phyloP scores from a whole-genome alignment of 37 sponge, comb jelly and placozoan species.

The Bolinopsis microptera region DNA sequence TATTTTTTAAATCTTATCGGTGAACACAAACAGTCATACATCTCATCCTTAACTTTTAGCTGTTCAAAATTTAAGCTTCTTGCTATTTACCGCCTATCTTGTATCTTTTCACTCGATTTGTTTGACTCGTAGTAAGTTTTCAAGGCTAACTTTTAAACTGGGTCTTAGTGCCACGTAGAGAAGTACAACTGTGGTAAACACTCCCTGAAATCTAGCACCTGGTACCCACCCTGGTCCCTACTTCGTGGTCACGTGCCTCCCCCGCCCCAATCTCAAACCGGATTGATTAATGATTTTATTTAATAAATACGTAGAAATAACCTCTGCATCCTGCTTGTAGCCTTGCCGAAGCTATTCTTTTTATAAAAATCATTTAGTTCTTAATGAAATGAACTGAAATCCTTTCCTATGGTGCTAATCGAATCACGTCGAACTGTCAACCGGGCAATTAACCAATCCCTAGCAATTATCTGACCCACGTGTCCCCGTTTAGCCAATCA shows the following conservation, averaged over 20 bases:
- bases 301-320: not conserved
- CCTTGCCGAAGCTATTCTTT: not conserved
- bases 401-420: constrained; percentile 45
- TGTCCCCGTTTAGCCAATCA: constrained; percentile 20
- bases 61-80: no score
- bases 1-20: no score
- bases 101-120: no score
- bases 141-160: no score
- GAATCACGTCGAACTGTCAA: constrained; percentile 40
- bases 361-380: constrained; percentile 36
- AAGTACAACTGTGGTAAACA: no score
- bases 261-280: constrained; percentile 16
- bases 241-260: not conserved
- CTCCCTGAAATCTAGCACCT: not conserved
- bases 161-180: no score
- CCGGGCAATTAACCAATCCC: constrained; percentile 19
- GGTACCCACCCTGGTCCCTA: not conserved
- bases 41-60: no score
- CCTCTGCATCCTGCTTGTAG: not conserved
- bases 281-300: constrained; percentile 19
- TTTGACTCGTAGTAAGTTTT: no score
- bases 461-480: not conserved
- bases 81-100: no score
- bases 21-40: no score
- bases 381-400: constrained; percentile 22